Evolutionary conservation across 1,140 invertebrate genomes (phyloP).

Genomic region (Lepidurus packardi): DNA sequence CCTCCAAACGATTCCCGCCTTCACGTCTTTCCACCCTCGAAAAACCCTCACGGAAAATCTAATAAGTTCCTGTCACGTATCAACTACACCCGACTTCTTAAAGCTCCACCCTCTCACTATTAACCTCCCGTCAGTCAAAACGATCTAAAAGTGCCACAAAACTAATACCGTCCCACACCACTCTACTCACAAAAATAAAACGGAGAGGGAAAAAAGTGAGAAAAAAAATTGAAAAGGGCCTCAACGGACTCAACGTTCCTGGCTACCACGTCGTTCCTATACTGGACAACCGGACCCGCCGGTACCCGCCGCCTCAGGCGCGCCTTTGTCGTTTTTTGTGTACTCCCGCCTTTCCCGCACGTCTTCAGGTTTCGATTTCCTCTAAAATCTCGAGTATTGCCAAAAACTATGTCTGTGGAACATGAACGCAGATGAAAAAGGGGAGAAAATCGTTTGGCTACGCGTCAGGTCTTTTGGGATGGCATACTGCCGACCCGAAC

Average conservation of each 20-base stretch:
- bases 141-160: neutral
- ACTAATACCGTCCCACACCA: neutral
- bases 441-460: constrained; percentile 14
- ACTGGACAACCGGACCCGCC: too few relatives aligned
- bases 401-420: neutral
- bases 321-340: too few relatives aligned
- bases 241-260: too few relatives aligned
- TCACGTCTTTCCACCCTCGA: neutral
- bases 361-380: too few relatives aligned
- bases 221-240: too few relatives aligned
- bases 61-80: constrained; percentile 22
- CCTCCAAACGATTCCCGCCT: neutral
- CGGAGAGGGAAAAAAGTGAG: too few relatives aligned
- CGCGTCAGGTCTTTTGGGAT: neutral
- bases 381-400: neutral
- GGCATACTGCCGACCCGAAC: constrained; percentile 15
- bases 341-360: too few relatives aligned
- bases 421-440: neutral
- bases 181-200: too few relatives aligned
- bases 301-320: too few relatives aligned
- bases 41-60: neutral
- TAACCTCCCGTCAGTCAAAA: neutral
- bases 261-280: too few relatives aligned
- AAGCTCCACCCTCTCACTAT: neutral
- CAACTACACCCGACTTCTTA: neutral